These are phyloP conservation scores for Ceratina calcarata DNA, from an alignment of 1,140 invertebrate genomes.

Conservation along the genomic window DNA sequence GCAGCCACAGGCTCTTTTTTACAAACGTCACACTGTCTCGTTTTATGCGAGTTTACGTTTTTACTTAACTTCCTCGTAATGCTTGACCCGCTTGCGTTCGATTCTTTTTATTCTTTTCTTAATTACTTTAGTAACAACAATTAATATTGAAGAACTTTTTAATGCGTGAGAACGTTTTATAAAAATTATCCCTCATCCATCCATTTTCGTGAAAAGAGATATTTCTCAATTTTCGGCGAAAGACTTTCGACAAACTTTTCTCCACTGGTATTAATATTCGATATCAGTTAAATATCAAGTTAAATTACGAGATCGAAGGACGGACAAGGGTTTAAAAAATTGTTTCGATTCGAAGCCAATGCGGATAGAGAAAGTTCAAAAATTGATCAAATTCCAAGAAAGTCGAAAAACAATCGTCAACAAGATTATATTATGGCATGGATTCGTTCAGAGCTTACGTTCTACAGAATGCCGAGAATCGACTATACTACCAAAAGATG, in stretches of 20 bases:
- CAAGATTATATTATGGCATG: neutral
- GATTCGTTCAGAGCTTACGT: slow-evolving; percentile 20
- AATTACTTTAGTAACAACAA: neutral
- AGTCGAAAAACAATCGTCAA: slow-evolving; percentile 21
- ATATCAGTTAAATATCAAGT: too few relatives aligned
- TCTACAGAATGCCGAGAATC: slow-evolving; percentile 31
- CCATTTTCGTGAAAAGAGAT: too few relatives aligned
- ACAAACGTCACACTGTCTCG: slow-evolving; percentile 31
- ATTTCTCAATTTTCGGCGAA: too few relatives aligned
- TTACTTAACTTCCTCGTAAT: neutral
- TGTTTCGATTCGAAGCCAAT: neutral
- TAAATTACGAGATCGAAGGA: neutral
- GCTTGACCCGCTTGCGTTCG: neutral
- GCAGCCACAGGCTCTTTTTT: slow-evolving; percentile 43
- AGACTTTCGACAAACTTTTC: too few relatives aligned
- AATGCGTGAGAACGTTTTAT: too few relatives aligned
- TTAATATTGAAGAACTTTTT: too few relatives aligned
- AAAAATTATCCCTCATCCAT: too few relatives aligned
- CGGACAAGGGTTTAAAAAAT: neutral
- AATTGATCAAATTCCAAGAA: neutral
- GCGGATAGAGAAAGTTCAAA: too few relatives aligned
- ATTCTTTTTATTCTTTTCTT: neutral
- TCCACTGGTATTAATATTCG: too few relatives aligned
- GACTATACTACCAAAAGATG: slow-evolving; percentile 47
- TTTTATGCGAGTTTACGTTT: neutral